These are phyloP conservation scores for Hemicordylus capensis DNA, from an alignment of 2,113 vertebrate species.

Conservation along the genomic window DNA sequence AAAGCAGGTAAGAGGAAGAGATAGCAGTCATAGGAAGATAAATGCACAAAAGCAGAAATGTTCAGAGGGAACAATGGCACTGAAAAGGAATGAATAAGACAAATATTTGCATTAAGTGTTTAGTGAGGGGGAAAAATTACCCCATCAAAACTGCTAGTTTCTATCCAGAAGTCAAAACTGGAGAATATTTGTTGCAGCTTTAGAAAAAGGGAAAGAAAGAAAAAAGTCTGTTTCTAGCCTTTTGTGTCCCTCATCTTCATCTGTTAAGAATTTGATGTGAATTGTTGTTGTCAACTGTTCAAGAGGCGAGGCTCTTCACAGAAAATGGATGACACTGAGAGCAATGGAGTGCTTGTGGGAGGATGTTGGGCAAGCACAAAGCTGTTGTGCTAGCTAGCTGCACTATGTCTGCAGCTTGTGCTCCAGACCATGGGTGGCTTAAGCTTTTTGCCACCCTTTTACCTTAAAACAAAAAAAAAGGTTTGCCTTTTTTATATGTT, in stretches of 20 bases:
- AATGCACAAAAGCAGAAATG: neutral
- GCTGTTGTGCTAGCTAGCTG: no score
- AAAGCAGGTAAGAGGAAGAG: neutral
- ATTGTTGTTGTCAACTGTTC: neutral
- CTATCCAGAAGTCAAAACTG: neutral
- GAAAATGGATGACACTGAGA: no score
- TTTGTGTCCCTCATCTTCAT: neutral
- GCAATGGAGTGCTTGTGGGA: no score
- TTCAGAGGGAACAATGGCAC: neutral
- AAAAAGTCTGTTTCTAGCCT: neutral
- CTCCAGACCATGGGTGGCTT: no score
- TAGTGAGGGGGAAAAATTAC: neutral
- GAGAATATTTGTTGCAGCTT: neutral
- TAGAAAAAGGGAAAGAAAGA: neutral
- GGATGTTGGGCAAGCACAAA: no score
- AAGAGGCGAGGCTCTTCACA: neutral
- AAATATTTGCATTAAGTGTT: no score
- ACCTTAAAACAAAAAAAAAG: no score
- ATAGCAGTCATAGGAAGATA: neutral
- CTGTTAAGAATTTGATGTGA: neutral
- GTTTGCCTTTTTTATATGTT: no score
- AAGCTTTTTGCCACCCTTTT: no score
- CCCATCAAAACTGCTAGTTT: neutral
- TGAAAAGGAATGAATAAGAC: neutral
- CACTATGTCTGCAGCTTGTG: no score